These are phyloP conservation scores for Peromyscus melanophrys DNA, from an alignment of 2,797 vertebrate species.

Conservation along the genomic window DNA sequence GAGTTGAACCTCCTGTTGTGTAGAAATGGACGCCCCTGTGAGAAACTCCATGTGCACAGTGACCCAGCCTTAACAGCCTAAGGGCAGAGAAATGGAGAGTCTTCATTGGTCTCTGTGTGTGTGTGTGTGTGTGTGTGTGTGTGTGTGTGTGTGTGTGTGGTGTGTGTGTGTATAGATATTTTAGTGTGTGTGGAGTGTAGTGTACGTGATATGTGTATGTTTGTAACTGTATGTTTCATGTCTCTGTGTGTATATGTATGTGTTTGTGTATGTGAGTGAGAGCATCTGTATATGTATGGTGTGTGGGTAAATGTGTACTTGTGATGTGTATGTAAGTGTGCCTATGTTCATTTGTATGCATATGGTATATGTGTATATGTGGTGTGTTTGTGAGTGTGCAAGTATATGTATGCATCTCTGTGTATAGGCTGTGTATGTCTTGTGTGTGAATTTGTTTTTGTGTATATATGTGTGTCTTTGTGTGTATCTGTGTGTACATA, in stretches of 20 bases:
- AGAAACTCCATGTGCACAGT: not conserved
- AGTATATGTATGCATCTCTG: not conserved
- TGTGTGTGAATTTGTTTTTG: not conserved
- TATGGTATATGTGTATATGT: not conserved
- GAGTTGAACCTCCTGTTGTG: not conserved
- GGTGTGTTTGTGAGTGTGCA: not conserved
- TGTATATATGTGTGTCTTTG: not conserved
- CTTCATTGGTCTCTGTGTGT: not conserved
- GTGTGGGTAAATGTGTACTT: not conserved
- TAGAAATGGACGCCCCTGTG: not conserved
- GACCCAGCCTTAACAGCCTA: not conserved
- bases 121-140: not conserved
- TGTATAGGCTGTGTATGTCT: not conserved
- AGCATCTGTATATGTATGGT: not conserved
- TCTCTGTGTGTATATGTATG: not conserved
- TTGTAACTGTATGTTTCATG: not conserved
- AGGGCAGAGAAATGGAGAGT: not conserved
- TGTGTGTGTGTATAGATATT: not conserved
- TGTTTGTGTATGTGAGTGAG: not conserved
- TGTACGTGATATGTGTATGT: not conserved
- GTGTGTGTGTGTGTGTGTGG: not conserved
- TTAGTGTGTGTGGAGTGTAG: not conserved
- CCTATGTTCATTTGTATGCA: not conserved
- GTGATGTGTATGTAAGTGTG: not conserved
- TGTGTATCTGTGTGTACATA: not conserved